phyloP scores from a whole-genome alignment of 2,888 invertebrate species.

The Pilophorus perplexus region DNA sequence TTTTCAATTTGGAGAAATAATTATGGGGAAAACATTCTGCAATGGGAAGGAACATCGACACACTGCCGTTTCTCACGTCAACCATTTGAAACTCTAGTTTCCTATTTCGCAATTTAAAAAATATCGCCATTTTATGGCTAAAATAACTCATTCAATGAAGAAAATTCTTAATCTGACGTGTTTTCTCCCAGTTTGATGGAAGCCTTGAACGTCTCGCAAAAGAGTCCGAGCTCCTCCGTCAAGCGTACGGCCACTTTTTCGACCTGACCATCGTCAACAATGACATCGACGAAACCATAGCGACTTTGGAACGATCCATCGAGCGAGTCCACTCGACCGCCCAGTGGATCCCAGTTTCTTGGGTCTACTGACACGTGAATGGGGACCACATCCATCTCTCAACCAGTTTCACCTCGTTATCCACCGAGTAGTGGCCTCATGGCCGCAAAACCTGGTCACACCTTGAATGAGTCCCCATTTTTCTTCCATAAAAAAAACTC shows the following conservation, averaged over 20 bases:
- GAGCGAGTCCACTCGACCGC: constrained; percentile 86
- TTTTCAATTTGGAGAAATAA: too few species aligned
- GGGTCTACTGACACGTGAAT: constrained; percentile 81
- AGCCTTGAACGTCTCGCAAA: constrained; percentile 93
- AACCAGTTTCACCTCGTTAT: constrained; percentile 39
- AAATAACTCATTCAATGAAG: too few species aligned
- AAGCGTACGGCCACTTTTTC: constrained; percentile 98
- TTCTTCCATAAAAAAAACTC: not conserved
- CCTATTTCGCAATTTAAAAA: too few species aligned
- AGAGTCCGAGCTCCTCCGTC: constrained; percentile 93
- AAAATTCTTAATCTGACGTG: too few species aligned
- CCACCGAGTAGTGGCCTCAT: constrained; percentile 22
- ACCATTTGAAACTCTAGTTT: too few species aligned
- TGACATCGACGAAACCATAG: constrained; percentile 98
- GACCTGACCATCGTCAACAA: constrained; percentile 98
- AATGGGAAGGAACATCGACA: too few species aligned
- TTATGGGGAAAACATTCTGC: too few species aligned
- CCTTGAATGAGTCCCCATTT: constrained; percentile 2
- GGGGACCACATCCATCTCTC: constrained; percentile 35
- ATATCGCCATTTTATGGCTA: too few species aligned
- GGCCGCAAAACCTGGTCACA: too few species aligned
- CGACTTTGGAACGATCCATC: constrained; percentile 84
- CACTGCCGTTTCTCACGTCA: too few species aligned
- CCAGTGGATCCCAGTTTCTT: constrained; percentile 96
- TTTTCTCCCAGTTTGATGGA: constrained; percentile 94